phyloP scores from a whole-genome alignment of 2,888 invertebrate genomes.

The Malthinus flaveolus region DNA sequence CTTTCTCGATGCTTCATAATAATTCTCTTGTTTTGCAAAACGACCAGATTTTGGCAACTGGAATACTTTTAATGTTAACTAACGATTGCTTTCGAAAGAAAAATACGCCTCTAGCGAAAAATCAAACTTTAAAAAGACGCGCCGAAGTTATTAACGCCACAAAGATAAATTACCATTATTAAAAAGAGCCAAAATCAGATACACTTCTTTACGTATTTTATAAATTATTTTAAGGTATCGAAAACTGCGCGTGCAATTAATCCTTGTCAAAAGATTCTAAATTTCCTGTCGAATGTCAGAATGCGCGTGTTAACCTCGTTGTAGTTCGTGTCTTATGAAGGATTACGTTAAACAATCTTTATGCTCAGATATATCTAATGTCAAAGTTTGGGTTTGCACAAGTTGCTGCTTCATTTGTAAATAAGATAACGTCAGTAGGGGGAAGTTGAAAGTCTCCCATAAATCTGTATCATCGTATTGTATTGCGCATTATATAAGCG shows the following conservation, averaged over 20 bases:
- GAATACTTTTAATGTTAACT: too few species aligned
- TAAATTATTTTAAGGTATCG: conserved; percentile 2
- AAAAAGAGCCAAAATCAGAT: not conserved
- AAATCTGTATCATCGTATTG: conserved; percentile 27
- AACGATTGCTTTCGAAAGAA: too few species aligned
- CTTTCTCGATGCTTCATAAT: too few species aligned
- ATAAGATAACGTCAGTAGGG: conserved; percentile 25
- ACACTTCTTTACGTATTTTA: not conserved
- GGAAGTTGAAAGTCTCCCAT: conserved; percentile 23
- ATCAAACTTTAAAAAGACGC: not conserved
- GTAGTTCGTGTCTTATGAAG: conserved; percentile 20
- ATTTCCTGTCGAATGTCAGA: conserved; percentile 14
- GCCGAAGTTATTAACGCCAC: not conserved
- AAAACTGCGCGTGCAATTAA: conserved; percentile 13
- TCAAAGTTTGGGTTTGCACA: conserved; percentile 28
- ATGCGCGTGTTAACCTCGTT: conserved; percentile 13
- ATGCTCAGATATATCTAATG: conserved; percentile 22
- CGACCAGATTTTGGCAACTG: too few species aligned
- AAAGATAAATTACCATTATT: not conserved
- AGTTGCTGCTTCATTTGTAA: conserved; percentile 28
- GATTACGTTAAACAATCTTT: conserved; percentile 25
- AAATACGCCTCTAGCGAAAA: too few species aligned
- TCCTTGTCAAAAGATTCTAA: conserved; percentile 8
- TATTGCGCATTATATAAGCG: conserved; percentile 15
- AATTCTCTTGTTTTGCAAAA: too few species aligned